A percentile compares a stretch with the other conserved stretches of the same genome.
These are phyloP conservation scores for Andrena dorsata DNA, from an alignment of 2,888 invertebrate genomes.

Conservation along the genomic window DNA sequence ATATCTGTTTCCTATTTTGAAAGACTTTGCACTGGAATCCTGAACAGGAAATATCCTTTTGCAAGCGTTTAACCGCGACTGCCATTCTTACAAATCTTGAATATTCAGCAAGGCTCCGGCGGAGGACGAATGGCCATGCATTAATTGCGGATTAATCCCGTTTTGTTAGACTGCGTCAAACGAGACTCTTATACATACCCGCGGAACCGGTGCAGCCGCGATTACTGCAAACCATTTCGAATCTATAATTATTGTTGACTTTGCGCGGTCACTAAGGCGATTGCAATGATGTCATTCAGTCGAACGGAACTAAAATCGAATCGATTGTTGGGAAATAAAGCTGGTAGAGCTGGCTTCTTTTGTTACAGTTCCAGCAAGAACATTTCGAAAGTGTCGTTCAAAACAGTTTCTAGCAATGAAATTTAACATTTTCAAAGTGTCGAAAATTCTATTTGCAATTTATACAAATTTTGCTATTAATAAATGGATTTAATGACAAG, in stretches of 20 bases:
- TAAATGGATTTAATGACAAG: too few species aligned
- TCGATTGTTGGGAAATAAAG: background rate
- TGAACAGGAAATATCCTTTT: conserved; percentile 1
- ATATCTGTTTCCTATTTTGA: conserved; percentile 18
- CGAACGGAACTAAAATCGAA: conserved; percentile 23
- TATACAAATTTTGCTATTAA: too few species aligned
- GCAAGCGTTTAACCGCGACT: background rate
- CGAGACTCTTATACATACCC: conserved; percentile 21
- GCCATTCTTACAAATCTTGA: background rate
- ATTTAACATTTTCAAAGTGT: too few species aligned
- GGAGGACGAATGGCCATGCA: background rate
- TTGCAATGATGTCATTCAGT: conserved; percentile 43
- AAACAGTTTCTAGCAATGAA: background rate
- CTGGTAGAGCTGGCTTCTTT: conserved; percentile 25
- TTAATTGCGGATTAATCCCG: conserved; percentile 10
- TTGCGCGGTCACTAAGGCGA: conserved; percentile 16
- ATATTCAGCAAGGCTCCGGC: background rate
- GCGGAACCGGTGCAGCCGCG: conserved; percentile 29
- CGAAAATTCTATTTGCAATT: too few species aligned
- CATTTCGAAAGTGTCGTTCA: conserved; percentile 1
- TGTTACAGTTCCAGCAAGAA: background rate
- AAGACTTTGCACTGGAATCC: background rate
- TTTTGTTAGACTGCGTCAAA: conserved; percentile 14
- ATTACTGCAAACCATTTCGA: conserved; percentile 39
- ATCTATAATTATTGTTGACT: conserved; percentile 45